These are phyloP conservation scores for Montipora sp. DNA, from an alignment of 64 coral and sea anemone genomes.

Conservation along the genomic window DNA sequence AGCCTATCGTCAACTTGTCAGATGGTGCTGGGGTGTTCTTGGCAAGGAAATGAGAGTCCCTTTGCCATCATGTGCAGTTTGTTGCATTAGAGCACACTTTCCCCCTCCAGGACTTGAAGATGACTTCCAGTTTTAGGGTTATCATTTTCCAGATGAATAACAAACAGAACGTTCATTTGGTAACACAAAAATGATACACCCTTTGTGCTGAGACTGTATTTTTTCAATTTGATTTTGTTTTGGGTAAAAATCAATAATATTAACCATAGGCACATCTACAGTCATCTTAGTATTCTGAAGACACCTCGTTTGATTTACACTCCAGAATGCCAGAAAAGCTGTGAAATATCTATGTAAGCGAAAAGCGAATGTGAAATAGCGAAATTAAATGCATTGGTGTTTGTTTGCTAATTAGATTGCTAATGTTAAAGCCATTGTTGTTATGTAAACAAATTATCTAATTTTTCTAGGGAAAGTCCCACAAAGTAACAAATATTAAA, in stretches of 20 bases:
- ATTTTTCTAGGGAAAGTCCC: background rate
- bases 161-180: background rate
- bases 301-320: no score
- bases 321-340: no score
- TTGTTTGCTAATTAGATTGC: no score
- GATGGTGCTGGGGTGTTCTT: conserved; percentile 17
- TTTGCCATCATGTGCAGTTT: conserved; percentile 26
- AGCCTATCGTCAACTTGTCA: conserved; percentile 24
- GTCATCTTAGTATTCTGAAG: no score
- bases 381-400: no score
- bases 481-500: no score
- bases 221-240: background rate
- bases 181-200: background rate
- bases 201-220: background rate
- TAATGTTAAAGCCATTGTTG: no score
- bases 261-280: no score
- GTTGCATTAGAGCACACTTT: conserved; percentile 42
- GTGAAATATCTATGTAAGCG: no score
- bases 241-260: background rate
- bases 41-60: background rate
- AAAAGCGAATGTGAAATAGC: no score
- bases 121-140: conserved; percentile 26
- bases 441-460: background rate
- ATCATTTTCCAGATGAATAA: conserved; percentile 42
- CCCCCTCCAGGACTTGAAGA: conserved; percentile 20